Percentiles rank a stretch among this genome's conserved stretches.
Conservation (phyloP, 2,797 vertebrate genomes). For the Sebastes aleutianus region DNA sequence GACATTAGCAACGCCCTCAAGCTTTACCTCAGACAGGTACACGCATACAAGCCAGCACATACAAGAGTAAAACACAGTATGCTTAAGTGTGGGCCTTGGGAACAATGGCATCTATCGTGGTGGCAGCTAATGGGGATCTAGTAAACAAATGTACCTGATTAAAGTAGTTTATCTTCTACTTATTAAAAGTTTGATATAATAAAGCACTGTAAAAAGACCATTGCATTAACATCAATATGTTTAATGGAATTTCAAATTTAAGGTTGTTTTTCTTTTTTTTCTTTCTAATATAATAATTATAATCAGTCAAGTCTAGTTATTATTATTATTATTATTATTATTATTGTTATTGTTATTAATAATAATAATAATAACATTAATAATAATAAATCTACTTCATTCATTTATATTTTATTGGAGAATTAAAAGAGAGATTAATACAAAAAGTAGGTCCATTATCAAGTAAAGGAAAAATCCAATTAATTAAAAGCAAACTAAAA, state of each 20-base stretch:
- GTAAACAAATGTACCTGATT: background rate
- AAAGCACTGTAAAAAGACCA: background rate
- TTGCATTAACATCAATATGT: background rate
- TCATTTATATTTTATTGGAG: background rate
- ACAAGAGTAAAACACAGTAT: background rate
- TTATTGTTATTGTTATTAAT: no score
- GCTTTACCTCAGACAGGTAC: slow-evolving; percentile 96
- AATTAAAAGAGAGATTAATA: background rate
- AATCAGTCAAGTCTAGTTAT: background rate
- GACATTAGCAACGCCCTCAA: slow-evolving; percentile 98
- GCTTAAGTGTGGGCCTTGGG: background rate
- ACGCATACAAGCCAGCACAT: no score
- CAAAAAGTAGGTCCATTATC: background rate
- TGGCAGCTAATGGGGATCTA: background rate
- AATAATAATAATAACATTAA: no score
- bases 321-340: background rate
- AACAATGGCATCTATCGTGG: background rate
- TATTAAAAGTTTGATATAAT: background rate
- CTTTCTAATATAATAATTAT: background rate
- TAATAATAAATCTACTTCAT: background rate
- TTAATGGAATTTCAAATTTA: background rate
- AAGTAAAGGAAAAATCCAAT: background rate
- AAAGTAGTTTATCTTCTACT: background rate
- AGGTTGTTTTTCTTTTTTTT: background rate
- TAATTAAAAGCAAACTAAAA: background rate